A percentile compares a stretch with the other conserved stretches of the same genome.
phyloP scores from a whole-genome alignment of 2,113 vertebrate species.

The Nannospalax galili region DNA sequence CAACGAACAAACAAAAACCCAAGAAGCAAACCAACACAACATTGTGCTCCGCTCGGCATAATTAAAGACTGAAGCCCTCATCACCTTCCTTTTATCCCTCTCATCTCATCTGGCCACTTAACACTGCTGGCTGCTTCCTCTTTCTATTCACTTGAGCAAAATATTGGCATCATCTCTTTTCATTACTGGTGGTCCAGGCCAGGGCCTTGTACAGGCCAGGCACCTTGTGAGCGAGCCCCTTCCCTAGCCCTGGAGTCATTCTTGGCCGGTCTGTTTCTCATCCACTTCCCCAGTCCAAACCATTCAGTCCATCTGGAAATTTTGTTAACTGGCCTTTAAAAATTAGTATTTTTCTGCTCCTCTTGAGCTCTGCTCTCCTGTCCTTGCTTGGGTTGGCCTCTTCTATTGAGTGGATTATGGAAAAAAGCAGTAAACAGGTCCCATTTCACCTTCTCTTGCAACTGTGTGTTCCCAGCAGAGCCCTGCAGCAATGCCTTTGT shows the following conservation, averaged over 20 bases:
- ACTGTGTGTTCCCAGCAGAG: no score
- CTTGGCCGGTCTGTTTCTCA: not conserved
- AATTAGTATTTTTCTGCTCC: not conserved
- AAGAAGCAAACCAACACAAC: no score
- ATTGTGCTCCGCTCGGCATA: no score
- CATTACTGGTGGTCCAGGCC: not conserved
- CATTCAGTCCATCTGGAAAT: no score
- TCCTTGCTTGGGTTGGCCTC: not conserved
- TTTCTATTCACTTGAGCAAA: not conserved
- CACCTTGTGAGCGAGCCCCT: not conserved
- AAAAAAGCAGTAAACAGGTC: no score
- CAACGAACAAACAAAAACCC: no score
- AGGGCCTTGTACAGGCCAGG: not conserved
- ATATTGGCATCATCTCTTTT: no score
- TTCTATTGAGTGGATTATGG: no score
- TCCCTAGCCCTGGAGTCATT: not conserved
- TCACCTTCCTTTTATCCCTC: not conserved
- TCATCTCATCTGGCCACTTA: no score
- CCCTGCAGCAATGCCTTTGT: not conserved
- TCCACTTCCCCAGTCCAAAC: no score
- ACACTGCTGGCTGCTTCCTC: not conserved
- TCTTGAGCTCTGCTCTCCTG: not conserved
- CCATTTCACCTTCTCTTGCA: no score
- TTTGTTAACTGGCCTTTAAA: no score
- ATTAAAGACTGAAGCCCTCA: not conserved